Base-by-base conservation (phyloP, 2,113 vertebrate species). In the Heliornis fulica region DNA sequence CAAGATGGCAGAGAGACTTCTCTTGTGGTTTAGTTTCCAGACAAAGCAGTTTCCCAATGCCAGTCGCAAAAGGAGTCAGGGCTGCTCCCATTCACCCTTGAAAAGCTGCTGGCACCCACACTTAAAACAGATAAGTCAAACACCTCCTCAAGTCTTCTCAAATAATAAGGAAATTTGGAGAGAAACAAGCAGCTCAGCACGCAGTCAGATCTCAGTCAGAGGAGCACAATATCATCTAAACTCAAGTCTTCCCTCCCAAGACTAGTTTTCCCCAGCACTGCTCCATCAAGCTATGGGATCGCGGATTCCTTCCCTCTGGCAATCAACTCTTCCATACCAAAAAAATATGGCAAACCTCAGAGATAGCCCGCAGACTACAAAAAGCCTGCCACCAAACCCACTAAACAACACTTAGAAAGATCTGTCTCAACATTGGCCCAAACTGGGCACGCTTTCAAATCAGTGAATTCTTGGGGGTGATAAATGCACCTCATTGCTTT, bases 291-390 rank as follows among this genome's bases (percentile, higher is more conserved):
- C 69, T 46, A 51, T 0, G 0, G 34, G 15, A 34, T 45, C 13
- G 29, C 8, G n/a, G 78, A 94, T 88, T 93, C 71, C 59, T 90
- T 80, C 74, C 71, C 68, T 51, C n/a, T 51, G 23, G 46, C 83
- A 71, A 64, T 59, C 31, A 59, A 15, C 25, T 61, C n/a, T 80
- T 22, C 13, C 25, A 83, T 38, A 77, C 15, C 46, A 83, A 63
- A 54, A 89, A 87, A 41, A 50, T 51, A 79, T 2, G 3, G 40
- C 50, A 83, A 68, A 12, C 56, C 92, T 80, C 70, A 79, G 36
- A 68, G 57, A 38, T 26, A 86, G 79, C 38, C 26, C 14, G 7
- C 12, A 61, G 40, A 32, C 48, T 60, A 6, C 59, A 91, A 71
- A 68, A 74, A 56, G 6, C 23, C 25, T 43, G 68, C 43, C 71